Conservation (phyloP, 1,140 invertebrate species). For the Venustaconcha ellipsiformis region DNA sequence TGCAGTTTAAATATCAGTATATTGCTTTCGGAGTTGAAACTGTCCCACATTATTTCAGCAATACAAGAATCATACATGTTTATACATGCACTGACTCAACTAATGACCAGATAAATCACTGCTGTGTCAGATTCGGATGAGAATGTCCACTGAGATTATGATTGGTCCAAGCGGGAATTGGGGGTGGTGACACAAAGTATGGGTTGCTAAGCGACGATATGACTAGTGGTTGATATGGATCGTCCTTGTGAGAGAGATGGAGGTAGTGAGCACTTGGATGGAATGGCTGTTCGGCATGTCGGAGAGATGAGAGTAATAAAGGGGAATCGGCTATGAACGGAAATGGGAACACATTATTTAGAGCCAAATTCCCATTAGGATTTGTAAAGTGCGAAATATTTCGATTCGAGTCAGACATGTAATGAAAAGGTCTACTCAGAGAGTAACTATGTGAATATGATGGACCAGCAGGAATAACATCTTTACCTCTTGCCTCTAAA, state of each 20-base stretch:
- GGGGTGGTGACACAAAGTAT: slow-evolving; percentile 37
- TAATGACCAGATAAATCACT: no score
- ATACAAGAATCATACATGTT: no score
- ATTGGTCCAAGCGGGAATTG: slow-evolving; percentile 1
- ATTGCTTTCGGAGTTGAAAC: no score
- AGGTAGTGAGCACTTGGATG: slow-evolving; percentile 36
- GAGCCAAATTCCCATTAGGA: neutral
- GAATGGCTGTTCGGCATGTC: slow-evolving; percentile 46
- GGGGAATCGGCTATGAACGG: slow-evolving; percentile 57
- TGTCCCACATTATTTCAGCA: no score
- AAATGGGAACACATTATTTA: slow-evolving; percentile 53
- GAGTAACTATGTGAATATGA: neutral
- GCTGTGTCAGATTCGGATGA: no score
- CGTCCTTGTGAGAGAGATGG: slow-evolving; percentile 31
- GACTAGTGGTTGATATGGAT: slow-evolving; percentile 49
- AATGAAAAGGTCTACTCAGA: no score
- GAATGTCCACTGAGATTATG: neutral
- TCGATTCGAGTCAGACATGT: no score
- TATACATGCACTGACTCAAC: no score
- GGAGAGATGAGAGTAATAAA: slow-evolving; percentile 48
- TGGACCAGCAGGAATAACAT: neutral
- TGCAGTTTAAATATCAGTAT: no score
- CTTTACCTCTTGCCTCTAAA: slow-evolving; percentile 4
- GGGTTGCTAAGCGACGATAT: slow-evolving; percentile 56
- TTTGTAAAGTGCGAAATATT: no score